Base-by-base conservation (phyloP, 1,140 invertebrate species). In the Leguminivora glycinivorella region DNA sequence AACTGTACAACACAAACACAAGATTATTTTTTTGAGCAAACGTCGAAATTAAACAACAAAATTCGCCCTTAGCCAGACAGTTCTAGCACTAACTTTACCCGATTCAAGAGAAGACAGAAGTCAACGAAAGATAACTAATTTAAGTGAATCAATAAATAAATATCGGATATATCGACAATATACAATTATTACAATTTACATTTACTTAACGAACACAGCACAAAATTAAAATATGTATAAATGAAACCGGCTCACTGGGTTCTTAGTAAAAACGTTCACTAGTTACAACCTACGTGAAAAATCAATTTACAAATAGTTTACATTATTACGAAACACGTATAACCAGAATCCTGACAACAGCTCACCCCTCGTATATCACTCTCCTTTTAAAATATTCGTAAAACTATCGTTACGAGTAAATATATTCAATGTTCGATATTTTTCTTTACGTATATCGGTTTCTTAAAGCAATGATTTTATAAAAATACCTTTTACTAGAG, bases 111-210 rank as follows among this genome's bases (percentile, higher is more conserved):
- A 79, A 71, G 80, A 84, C 72, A 75, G 71, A 82, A 83, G 17
- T 52, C 47, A 14, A 56, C 68, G 72, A 74, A 79, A 88, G 80
- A 79, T 77, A 88, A 82, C 83, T 82, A 90, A 90, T 84, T 82
- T 83, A 84, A 87, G 80, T 84, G 78, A 89, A 89, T 89, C 85
- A 90, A 90, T 90, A 91, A 91, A 91, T 91, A 90, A 91, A 90
- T 91, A 90, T 85, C 82, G 81, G 87, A 87, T 69, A 72, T 89
- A 90, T 90, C 83, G 88, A 89, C 85, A 90, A 88, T 91, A 84
- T 91, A 91, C 89, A 91, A 83, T 89, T 91, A 86, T 85, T 88
- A 90, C 83, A 91, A 88, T 90, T 89, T 91, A 91, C 85, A 91
- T 83, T 82, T 74, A 88, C 83, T 88, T 90, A 89, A 90, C 88